phyloP scores from a whole-genome alignment of 2,113 vertebrate genomes.

The Anguilla japonica region DNA sequence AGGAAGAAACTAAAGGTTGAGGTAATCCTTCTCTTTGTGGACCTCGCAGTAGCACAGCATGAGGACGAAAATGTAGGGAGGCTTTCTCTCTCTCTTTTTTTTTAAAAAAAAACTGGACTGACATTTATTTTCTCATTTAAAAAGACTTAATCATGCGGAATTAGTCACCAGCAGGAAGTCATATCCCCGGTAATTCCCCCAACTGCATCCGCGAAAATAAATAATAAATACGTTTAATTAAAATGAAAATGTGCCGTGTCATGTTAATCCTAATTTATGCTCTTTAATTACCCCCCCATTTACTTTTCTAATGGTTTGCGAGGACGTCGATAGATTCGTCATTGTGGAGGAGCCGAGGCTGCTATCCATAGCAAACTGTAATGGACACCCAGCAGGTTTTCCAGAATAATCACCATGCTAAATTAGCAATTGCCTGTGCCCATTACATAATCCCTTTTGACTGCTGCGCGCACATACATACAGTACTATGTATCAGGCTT shows the following conservation, averaged over 20 bases:
- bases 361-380: not conserved
- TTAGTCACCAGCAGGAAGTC: constrained; percentile 42
- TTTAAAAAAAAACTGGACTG: not conserved
- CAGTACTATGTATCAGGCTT: constrained; percentile 44
- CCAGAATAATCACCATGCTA: not conserved
- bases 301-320: constrained; percentile 58
- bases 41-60: constrained; percentile 18
- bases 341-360: constrained; percentile 58
- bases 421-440: not conserved
- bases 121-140: constrained; percentile 9
- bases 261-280: constrained; percentile 74
- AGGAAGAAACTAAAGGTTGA: constrained; percentile 21
- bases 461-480: not conserved
- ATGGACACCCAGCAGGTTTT: not conserved
- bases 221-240: constrained; percentile 75
- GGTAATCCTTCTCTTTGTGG: constrained; percentile 22
- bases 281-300: constrained; percentile 68
- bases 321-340: constrained; percentile 59
- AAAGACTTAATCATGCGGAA: constrained; percentile 33
- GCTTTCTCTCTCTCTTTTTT: not conserved
- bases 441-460: not conserved
- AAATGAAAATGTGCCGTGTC: constrained; percentile 66
- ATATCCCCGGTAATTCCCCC: constrained; percentile 32
- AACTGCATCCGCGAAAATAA: constrained; percentile 59
- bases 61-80: constrained; percentile 20